Evolutionary conservation across 2,113 vertebrate species (phyloP).

Genomic region (Calidris pygmaea): DNA sequence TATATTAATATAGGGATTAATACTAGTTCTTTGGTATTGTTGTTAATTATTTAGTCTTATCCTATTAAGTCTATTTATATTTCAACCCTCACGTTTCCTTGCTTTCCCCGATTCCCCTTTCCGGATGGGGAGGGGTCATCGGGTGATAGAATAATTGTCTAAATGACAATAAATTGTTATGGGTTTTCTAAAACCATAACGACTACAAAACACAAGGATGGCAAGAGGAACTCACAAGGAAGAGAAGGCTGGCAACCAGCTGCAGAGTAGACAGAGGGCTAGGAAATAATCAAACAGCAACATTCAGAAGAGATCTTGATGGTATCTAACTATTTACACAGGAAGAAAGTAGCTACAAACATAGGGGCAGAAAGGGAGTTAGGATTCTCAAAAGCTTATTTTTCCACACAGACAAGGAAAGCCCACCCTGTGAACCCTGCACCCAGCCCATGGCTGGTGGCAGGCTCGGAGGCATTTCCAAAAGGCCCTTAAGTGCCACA

Average conservation of each 20-base stretch:
- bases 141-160: too few relatives aligned
- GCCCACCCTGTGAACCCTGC: neutral
- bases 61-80: too few relatives aligned
- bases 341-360: neutral
- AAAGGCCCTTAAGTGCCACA: neutral
- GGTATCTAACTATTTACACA: neutral
- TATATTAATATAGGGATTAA: too few relatives aligned
- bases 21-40: too few relatives aligned
- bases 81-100: too few relatives aligned
- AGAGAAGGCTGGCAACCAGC: neutral
- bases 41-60: too few relatives aligned
- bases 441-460: neutral
- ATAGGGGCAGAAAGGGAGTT: neutral
- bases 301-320: neutral
- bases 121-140: too few relatives aligned
- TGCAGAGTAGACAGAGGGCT: accelerated
- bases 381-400: neutral
- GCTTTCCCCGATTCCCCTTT: too few relatives aligned
- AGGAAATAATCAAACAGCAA: neutral
- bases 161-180: too few relatives aligned
- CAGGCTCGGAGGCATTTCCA: neutral
- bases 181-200: too few relatives aligned
- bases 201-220: neutral
- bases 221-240: neutral
- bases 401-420: neutral